These are phyloP conservation scores for Portevinia maculata DNA, from an alignment of 2,888 invertebrate species.

Conservation along the genomic window DNA sequence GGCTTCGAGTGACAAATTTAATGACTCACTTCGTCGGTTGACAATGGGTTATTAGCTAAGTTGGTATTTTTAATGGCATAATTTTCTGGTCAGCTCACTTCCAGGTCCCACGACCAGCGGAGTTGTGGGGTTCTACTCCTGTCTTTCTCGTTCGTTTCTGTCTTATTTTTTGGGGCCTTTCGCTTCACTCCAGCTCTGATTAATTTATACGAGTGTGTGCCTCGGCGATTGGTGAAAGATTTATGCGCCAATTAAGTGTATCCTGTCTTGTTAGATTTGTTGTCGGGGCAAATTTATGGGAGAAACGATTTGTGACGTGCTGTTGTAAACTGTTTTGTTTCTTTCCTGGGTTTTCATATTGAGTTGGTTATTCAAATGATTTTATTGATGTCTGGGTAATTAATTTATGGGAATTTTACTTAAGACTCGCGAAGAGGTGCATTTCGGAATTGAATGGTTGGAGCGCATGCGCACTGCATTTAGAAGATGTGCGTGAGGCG, in stretches of 20 bases:
- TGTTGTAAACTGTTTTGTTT: constrained; percentile 73
- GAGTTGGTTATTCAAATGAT: constrained; percentile 68
- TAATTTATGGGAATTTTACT: constrained; percentile 66
- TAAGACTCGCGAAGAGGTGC: constrained; percentile 57
- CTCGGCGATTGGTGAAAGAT: constrained; percentile 71
- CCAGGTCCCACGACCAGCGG: constrained; percentile 50
- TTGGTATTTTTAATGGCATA: constrained; percentile 68
- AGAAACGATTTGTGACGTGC: constrained; percentile 74
- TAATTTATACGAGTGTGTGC: constrained; percentile 72
- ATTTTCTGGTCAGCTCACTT: constrained; percentile 69
- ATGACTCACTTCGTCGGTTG: constrained; percentile 66
- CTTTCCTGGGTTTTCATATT: constrained; percentile 21
- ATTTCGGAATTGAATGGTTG: constrained; percentile 14
- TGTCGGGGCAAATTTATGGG: constrained; percentile 74
- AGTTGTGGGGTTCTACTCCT: constrained; percentile 39
- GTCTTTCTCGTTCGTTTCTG: constrained; percentile 14
- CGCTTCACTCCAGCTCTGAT: constrained; percentile 53
- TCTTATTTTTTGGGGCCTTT: constrained; percentile 49
- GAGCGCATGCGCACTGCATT: constrained; percentile 1
- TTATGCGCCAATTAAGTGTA: constrained; percentile 74
- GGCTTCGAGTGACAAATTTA: constrained; percentile 63
- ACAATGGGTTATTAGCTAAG: constrained; percentile 73
- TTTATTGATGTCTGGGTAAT: constrained; percentile 70
- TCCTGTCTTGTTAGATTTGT: constrained; percentile 74
- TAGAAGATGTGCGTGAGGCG: constrained; percentile 14